Conservation (phyloP, 2,113 vertebrate genomes). For the Gobio gobio region DNA sequence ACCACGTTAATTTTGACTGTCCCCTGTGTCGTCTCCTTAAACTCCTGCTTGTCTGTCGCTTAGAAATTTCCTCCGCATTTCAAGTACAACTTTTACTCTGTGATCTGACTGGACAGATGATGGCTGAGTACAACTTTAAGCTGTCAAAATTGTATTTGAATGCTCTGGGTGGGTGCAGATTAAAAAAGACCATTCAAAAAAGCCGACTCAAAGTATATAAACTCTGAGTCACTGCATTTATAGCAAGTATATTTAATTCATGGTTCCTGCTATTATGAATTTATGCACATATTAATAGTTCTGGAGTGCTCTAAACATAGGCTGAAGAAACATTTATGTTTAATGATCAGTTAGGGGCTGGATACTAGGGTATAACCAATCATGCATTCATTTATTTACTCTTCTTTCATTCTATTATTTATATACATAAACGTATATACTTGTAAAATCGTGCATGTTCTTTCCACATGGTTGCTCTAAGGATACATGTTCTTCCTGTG, state of each 20-base stretch:
- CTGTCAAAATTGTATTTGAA: conserved; percentile 74
- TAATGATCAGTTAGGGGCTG: conserved; percentile 3
- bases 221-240: conserved; percentile 15
- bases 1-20: conserved; percentile 22
- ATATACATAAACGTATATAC: neutral
- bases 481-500: neutral
- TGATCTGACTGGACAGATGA: conserved; percentile 70
- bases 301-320: conserved; percentile 23
- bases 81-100: conserved; percentile 67
- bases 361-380: neutral
- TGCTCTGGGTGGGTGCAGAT: conserved; percentile 73
- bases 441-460: conserved; percentile 8
- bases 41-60: conserved; percentile 58
- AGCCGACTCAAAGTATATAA: neutral
- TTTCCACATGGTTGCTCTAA: neutral
- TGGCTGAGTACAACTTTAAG: conserved; percentile 73
- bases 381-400: neutral
- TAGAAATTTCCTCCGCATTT: conserved; percentile 61
- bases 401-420: conserved; percentile 1
- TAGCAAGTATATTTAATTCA: conserved; percentile 26
- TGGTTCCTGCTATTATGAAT: conserved; percentile 26
- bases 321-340: conserved; percentile 21
- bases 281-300: conserved; percentile 34
- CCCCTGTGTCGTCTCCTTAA: conserved; percentile 39
- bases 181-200: conserved; percentile 55